Evolutionary conservation across 2,888 invertebrate genomes (phyloP), one percentile per base, ranked within the genome.

Genomic region (Sinodicranocentrus sp.): DNA sequence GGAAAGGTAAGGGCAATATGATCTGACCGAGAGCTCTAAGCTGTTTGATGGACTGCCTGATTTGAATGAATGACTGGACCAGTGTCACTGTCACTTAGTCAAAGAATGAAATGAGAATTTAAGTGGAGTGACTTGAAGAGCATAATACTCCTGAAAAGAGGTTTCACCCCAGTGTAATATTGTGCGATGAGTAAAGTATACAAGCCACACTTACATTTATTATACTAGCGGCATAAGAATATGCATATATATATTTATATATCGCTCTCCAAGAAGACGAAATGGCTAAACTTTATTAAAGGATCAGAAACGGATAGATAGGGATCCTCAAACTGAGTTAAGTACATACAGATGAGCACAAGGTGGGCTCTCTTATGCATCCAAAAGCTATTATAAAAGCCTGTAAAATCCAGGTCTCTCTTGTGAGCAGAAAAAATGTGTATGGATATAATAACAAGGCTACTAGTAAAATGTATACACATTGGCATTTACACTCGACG

Each of bases 41-140:
- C 70, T 43, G 70, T 67, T 75, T 82, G 75, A 68, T 82, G 52
- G 75, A 44, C 63, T 83, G 76, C 65, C 65, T 77, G 71, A 71
- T 77, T 77, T 77, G 82, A 77, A 85, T 82, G 77, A 82, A 82
- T 85, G 85, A 77, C 73, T 85, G 85, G 67, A 85, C 68, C 78
- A 82, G 84, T 84, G 80, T 84, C 80, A 84, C 80, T 80, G 79
- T 80, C 75, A 80, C 73, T 73, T 67, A 67, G 63, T 48, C 82
- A 59, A 59, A 82, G 82, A 71, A 54, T 79, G 79, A 70, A 63
- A 72, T 67, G 71, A 68, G 82, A 82, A 82, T 82, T 82, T 68
- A 68, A 82, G 75, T 82, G 75, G 67, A 82, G 73, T 82, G 68
- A 82, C 73, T 80, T 82, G 73, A 65, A 82, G 73, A 82, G 68